Evolutionary conservation across 2,113 vertebrate genomes (phyloP).

Genomic region (Gymnocephalus cernua): DNA sequence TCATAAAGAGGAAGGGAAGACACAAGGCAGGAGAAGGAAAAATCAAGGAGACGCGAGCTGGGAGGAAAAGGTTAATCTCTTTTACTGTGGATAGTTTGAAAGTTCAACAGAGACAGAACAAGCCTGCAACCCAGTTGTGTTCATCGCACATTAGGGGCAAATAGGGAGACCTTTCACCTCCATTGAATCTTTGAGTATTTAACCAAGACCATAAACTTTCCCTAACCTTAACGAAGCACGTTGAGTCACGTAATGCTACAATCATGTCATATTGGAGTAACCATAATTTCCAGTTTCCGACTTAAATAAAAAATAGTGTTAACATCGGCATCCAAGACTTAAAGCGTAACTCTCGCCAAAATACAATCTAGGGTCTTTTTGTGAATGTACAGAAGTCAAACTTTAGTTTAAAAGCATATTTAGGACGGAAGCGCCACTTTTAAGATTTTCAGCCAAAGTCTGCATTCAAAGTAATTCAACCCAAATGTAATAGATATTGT

Average conservation of each 20-base stretch:
- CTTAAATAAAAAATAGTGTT: neutral
- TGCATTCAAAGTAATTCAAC: neutral
- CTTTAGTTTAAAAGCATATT: too few species aligned
- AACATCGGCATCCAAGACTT: neutral
- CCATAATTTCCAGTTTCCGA: neutral
- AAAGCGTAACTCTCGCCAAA: too few species aligned
- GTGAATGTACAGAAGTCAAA: too few species aligned
- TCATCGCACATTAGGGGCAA: slow-evolving; percentile 47
- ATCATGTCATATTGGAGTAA: neutral
- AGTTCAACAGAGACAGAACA: slow-evolving; percentile 67
- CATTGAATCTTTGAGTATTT: slow-evolving; percentile 1
- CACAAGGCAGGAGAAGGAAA: slow-evolving; percentile 53
- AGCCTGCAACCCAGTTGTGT: slow-evolving; percentile 43
- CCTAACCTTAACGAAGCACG: neutral
- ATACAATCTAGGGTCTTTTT: too few species aligned
- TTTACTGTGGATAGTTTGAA: slow-evolving; percentile 63
- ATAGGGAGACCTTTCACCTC: slow-evolving; percentile 32
- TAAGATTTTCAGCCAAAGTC: neutral
- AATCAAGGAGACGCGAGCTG: slow-evolving; percentile 62
- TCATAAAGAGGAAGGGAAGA: slow-evolving; percentile 67
- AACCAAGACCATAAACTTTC: neutral
- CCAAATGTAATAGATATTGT: neutral
- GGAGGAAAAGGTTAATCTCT: slow-evolving; percentile 77
- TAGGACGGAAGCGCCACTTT: too few species aligned
- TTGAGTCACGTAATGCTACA: neutral